A percentile compares a stretch with the other conserved stretches of the same genome.
These are phyloP conservation scores for Melospiza georgiana DNA, from an alignment of 2,113 vertebrate genomes.

Conservation along the genomic window DNA sequence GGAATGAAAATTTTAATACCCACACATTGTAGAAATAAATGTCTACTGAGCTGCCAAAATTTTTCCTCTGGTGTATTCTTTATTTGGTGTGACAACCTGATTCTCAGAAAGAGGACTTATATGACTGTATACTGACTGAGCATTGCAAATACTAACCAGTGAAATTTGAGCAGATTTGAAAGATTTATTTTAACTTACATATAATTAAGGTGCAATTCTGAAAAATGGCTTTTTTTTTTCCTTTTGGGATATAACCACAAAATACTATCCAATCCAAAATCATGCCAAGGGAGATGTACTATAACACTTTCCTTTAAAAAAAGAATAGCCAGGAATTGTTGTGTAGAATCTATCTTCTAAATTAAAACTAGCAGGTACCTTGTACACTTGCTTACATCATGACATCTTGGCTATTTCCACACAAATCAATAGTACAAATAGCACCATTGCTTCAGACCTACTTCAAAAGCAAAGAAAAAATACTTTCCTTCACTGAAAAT, in stretches of 20 bases:
- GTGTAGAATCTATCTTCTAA: neutral
- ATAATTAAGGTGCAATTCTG: neutral
- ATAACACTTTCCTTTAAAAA: neutral
- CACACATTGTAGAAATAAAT: constrained; percentile 12
- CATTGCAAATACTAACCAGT: neutral
- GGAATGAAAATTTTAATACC: constrained; percentile 9
- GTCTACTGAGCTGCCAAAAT: neutral
- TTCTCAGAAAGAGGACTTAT: neutral
- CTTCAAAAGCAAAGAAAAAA: neutral
- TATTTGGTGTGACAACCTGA: neutral
- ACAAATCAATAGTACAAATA: neutral
- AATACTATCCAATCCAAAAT: neutral
- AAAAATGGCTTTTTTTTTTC: neutral
- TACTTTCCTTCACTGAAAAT: neutral
- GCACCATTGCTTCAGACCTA: neutral
- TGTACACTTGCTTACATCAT: neutral
- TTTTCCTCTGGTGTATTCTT: neutral
- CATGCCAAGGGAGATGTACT: neutral
- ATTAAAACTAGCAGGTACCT: neutral
- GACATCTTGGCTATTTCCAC: neutral
- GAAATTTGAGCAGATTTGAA: neutral
- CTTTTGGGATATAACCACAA: neutral
- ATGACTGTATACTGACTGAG: neutral
- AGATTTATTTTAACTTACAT: neutral
- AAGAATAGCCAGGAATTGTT: neutral